These are phyloP conservation scores for Calliopsis andreniformis DNA, from an alignment of 1,140 invertebrate species.

Conservation along the genomic window DNA sequence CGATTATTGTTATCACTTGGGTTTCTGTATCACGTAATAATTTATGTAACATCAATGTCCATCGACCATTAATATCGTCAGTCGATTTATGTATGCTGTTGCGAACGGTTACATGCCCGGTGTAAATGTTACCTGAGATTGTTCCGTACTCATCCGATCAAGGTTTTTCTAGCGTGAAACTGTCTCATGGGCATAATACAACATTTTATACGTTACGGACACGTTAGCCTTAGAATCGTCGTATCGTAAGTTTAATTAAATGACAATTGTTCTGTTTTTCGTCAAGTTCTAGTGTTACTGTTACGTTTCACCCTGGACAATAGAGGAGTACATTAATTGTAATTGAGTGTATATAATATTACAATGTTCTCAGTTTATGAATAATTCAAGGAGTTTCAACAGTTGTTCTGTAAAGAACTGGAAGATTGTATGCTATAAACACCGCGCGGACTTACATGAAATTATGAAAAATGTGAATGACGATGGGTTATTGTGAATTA, in stretches of 20 bases:
- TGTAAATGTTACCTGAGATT: conserved; percentile 17
- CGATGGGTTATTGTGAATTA: neutral
- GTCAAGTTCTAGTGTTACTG: conserved; percentile 1
- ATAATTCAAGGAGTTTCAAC: neutral
- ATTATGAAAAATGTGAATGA: conserved; percentile 2
- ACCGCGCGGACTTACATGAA: neutral
- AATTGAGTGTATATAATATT: conserved; percentile 35
- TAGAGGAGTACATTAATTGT: conserved; percentile 1
- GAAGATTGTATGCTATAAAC: neutral
- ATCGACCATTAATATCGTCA: conserved; percentile 1
- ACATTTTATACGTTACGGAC: conserved; percentile 28
- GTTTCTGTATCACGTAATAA: conserved; percentile 14
- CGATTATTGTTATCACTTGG: conserved; percentile 29
- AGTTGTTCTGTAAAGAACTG: neutral
- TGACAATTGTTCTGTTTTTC: conserved; percentile 23
- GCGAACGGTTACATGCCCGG: conserved; percentile 24
- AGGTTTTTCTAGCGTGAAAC: conserved; percentile 1
- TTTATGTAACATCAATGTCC: neutral
- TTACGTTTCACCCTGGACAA: conserved; percentile 1
- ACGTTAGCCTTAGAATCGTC: conserved; percentile 14
- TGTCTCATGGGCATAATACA: conserved; percentile 25
- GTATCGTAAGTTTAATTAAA: conserved; percentile 14
- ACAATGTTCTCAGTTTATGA: conserved; percentile 23
- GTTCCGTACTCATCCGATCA: conserved; percentile 17
- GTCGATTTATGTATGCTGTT: neutral